Conservation (phyloP, 2,113 vertebrate species). For the Tamias sibiricus region DNA sequence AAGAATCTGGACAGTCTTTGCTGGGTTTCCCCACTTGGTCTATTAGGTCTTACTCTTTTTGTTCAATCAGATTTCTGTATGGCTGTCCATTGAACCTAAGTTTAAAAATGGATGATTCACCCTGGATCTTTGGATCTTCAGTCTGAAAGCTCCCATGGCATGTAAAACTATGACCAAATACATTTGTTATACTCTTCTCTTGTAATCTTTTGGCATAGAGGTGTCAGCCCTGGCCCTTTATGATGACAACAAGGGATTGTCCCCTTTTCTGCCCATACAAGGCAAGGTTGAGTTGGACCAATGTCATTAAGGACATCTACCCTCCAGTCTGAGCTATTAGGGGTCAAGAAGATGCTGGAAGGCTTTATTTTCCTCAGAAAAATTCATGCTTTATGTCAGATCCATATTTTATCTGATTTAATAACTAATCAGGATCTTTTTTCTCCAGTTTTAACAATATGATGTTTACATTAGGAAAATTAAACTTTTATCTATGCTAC, state of each 20-base stretch:
- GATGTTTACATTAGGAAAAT: neutral
- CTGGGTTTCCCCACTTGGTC: neutral
- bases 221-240: neutral
- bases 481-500: neutral
- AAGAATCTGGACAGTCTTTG: neutral
- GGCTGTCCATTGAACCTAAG: neutral
- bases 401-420: neutral
- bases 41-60: neutral
- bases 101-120: neutral
- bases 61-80: neutral
- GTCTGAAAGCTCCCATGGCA: neutral
- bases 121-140: neutral
- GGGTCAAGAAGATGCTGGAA: neutral
- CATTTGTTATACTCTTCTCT: neutral
- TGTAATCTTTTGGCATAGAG: neutral
- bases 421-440: neutral
- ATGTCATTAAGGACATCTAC: neutral
- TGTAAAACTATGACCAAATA: too few relatives aligned
- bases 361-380: neutral
- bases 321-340: neutral
- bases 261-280: neutral
- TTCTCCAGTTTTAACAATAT: neutral
- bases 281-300: neutral
- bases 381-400: neutral
- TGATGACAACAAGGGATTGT: neutral